Percentiles rank a stretch among this genome's conserved stretches.
Evolutionary conservation across 2,113 vertebrate species (phyloP).

Genomic region (Neodon shergylaensis): DNA sequence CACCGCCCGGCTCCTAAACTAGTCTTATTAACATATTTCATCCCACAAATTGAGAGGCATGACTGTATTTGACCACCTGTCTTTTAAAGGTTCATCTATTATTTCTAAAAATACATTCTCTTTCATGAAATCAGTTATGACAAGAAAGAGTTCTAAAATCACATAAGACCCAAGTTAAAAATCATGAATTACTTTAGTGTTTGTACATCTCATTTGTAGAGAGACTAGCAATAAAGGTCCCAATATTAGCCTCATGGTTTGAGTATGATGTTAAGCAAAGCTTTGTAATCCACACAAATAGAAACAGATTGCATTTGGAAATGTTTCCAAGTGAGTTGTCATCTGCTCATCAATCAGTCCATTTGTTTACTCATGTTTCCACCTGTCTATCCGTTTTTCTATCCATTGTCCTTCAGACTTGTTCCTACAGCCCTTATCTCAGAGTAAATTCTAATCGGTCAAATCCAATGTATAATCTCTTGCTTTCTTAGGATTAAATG

Average conservation of each 20-base stretch:
- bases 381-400: background rate
- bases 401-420: background rate
- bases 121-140: background rate
- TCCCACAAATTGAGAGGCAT: background rate
- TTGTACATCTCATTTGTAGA: background rate
- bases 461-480: background rate
- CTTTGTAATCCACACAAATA: background rate
- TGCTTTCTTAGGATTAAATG: background rate
- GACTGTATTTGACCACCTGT: background rate
- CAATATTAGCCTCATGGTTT: background rate
- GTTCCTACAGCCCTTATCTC: background rate
- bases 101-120: background rate
- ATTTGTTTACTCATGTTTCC: background rate
- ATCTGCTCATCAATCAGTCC: background rate
- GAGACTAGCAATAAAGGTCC: background rate
- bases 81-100: background rate
- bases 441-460: background rate
- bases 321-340: background rate
- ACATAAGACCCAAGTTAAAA: background rate
- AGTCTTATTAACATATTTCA: background rate
- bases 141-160: background rate
- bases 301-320: background rate
- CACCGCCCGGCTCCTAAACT: background rate
- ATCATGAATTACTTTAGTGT: background rate
- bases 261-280: background rate